Conservation (phyloP, 2,113 vertebrate species). For the Chlamydotis undulata region DNA sequence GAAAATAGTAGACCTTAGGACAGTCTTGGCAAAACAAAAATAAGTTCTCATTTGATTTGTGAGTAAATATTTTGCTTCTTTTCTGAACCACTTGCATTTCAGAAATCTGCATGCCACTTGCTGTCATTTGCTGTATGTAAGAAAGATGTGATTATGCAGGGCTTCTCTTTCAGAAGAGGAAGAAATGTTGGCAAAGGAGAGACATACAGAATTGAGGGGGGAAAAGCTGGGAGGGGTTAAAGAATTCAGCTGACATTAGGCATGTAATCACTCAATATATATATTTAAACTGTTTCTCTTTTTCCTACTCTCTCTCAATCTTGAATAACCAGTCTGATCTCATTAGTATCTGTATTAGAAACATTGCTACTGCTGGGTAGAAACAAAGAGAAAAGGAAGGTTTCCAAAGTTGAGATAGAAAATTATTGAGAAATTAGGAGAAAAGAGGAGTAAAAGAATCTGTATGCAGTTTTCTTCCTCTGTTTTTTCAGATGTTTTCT, state of each 20-base stretch:
- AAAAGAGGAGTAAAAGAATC: background rate
- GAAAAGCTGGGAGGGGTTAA: background rate
- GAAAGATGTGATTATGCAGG: background rate
- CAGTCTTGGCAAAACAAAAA: background rate
- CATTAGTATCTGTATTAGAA: background rate
- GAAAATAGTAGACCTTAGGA: background rate
- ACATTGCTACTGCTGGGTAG: background rate
- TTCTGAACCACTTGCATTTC: background rate
- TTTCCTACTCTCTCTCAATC: background rate
- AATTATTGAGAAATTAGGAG: background rate
- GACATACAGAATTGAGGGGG: background rate
- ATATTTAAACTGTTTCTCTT: background rate
- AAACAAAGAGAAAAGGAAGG: background rate
- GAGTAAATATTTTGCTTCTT: background rate
- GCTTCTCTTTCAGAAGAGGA: background rate
- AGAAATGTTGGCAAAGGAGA: background rate
- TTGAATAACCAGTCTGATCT: background rate
- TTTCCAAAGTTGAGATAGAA: background rate
- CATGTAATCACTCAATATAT: background rate
- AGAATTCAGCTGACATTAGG: background rate
- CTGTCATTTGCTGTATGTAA: background rate
- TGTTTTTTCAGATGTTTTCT: background rate
- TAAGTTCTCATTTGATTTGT: background rate
- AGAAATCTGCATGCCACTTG: background rate
- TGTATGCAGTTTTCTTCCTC: background rate